Evolutionary conservation across 1,140 invertebrate species (phyloP), one percentile per base, ranked within the genome.

Genomic region (Nasonia longicornis): DNA sequence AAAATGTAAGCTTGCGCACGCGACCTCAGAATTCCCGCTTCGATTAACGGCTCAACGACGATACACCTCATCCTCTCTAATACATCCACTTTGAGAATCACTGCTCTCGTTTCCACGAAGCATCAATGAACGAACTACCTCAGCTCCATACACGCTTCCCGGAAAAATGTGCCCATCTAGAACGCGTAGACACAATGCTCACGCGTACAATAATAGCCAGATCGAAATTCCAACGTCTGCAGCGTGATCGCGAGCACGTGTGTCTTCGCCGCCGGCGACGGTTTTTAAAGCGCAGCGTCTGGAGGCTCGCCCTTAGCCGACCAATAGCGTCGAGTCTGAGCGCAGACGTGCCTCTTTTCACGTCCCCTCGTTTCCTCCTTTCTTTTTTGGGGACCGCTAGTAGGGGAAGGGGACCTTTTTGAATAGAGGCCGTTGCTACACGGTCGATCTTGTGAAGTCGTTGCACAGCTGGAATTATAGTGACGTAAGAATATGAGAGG

Each of bases 231-330:
- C 63, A 26, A 22, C 63, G 63, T 22, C 26, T 66, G 26, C 64
- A 26, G 64, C 10, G 64, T 11, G 38, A 42, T 42, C 38, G 1
- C 22, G 10, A 29, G 22, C 64, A 31, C 64, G 64, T 67, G 63
- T 35, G 3, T 3, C 31, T 35, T 3, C 31, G 6, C 31, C 31
- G 31, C 31, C 31, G 31, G 31, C 11, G 35, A 45, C 6, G 52
- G 22, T 45, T 73, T 22, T 52, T n/a, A 48, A 52, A n/a, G 38
- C 20, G 31, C 29, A 38, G 2, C 20, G n/a, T 10, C 11, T 22
- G 52, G 73, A 64, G 73, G 73, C 73, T 76, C 73, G 73, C 48
- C 73, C 73, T 76, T 64, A 20, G 29, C 73, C 58, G 73, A 38
- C 73, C 73, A 76, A 76, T 76, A 73, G 42, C 45, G 71, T 42